Percentiles rank a stretch among this genome's conserved stretches.
Evolutionary conservation across 2,113 vertebrate species (phyloP).

Genomic region (Bujurquina vittata): DNA sequence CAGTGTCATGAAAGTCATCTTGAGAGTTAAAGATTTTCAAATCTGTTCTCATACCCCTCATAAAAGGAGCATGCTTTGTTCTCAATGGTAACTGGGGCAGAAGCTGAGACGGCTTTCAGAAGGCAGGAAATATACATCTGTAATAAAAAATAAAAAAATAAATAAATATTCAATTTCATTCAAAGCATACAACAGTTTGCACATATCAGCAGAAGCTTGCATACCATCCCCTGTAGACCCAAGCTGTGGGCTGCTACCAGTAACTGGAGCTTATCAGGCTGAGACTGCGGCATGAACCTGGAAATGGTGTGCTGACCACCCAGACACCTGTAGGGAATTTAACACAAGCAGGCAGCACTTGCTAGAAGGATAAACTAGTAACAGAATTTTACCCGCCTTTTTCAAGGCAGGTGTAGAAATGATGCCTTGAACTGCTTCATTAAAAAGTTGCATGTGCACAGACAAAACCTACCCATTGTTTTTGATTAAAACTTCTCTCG

Average conservation of each 20-base stretch:
- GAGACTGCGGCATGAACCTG: not conserved
- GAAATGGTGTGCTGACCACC: not conserved
- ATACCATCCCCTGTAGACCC: conserved; percentile 3
- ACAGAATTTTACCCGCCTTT: not conserved
- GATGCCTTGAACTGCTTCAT: accelerated
- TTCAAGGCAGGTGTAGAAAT: not conserved
- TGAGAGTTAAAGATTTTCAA: not conserved
- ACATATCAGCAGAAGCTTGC: not conserved
- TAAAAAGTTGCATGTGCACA: not conserved
- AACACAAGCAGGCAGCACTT: not conserved
- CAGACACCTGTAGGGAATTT: not conserved
- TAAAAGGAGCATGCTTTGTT: not conserved
- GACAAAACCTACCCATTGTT: not conserved
- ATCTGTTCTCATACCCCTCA: not conserved
- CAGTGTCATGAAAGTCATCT: not conserved
- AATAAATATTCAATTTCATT: not conserved
- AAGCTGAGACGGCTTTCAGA: not conserved
- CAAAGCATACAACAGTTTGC: not conserved
- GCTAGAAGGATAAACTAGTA: not conserved
- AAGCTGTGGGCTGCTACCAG: not conserved
- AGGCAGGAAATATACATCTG: conserved; percentile 1
- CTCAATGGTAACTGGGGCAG: not conserved
- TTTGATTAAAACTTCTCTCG: not conserved
- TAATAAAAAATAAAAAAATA: not conserved
- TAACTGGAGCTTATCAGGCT: not conserved